phyloP scores from a whole-genome alignment of 30 jellyfish, hydroid and myxozoan species.

The Turritopsis dohrnii region DNA sequence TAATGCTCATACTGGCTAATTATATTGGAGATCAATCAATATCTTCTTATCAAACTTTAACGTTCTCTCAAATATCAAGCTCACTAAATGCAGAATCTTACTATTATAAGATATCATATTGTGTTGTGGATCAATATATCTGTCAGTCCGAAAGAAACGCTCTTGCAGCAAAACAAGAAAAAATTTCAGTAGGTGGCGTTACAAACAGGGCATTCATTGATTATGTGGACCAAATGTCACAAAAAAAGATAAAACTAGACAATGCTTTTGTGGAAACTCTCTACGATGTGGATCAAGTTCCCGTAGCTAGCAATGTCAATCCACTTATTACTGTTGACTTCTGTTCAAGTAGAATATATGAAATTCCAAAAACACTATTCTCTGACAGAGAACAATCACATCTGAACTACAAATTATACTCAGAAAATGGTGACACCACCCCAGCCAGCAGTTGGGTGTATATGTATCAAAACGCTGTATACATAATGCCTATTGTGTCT shows the following conservation, averaged over 20 bases:
- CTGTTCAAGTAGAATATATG: background rate
- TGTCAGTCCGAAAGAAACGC: constrained; percentile 18
- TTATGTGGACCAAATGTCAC: constrained; percentile 5
- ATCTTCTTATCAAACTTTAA: constrained; percentile 36
- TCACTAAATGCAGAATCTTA: constrained; percentile 33
- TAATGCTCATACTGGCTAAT: constrained; percentile 42
- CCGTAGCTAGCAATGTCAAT: background rate
- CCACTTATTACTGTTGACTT: background rate
- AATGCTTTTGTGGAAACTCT: background rate
- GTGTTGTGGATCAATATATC: constrained; percentile 35
- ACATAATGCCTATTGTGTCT: constrained; percentile 47
- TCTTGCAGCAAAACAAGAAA: background rate
- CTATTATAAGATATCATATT: constrained; percentile 42
- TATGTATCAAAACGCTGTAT: constrained; percentile 17
- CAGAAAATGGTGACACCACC: constrained; percentile 29
- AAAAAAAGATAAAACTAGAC: background rate
- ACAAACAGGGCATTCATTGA: background rate
- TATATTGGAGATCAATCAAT: constrained; percentile 31
- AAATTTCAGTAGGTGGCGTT: background rate
- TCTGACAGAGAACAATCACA: constrained; percentile 47
- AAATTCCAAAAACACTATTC: constrained; percentile 48
- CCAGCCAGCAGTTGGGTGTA: constrained; percentile 49
- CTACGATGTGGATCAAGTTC: constrained; percentile 26
- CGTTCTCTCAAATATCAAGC: constrained; percentile 34
- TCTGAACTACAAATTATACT: constrained; percentile 15